phyloP scores from a whole-genome alignment of 2,113 vertebrate species.

The Phoxinus phoxinus region DNA sequence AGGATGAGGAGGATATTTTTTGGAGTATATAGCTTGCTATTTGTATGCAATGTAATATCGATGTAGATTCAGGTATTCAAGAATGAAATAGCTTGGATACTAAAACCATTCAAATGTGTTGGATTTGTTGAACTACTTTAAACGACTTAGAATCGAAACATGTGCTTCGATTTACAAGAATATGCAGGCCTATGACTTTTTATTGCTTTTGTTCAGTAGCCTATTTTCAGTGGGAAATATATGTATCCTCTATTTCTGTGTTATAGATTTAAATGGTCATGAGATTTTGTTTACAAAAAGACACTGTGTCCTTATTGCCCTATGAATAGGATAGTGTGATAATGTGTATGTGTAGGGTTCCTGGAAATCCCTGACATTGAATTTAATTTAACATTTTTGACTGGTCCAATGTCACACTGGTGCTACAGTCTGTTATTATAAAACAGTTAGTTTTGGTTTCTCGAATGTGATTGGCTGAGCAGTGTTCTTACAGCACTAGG shows the following conservation, averaged over 20 bases:
- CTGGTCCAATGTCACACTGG: constrained; percentile 7
- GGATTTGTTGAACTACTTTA: not conserved
- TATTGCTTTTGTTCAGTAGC: not conserved
- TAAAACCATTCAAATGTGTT: not conserved
- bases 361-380: not conserved
- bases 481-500: too few species aligned
- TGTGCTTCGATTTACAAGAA: not conserved
- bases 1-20: not conserved
- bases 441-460: not conserved
- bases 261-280: constrained; percentile 18
- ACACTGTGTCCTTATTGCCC: not conserved
- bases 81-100: not conserved
- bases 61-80: not conserved
- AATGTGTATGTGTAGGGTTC: not conserved
- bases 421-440: not conserved
- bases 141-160: not conserved
- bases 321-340: not conserved
- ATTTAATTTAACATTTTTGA: not conserved
- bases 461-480: not conserved
- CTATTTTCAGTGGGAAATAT: not conserved
- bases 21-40: not conserved
- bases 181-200: not conserved
- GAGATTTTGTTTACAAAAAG: constrained; percentile 31
- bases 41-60: not conserved
- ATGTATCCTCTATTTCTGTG: not conserved